Base-by-base conservation (phyloP, 2,113 vertebrate genomes). In the Pluvianellus socialis region DNA sequence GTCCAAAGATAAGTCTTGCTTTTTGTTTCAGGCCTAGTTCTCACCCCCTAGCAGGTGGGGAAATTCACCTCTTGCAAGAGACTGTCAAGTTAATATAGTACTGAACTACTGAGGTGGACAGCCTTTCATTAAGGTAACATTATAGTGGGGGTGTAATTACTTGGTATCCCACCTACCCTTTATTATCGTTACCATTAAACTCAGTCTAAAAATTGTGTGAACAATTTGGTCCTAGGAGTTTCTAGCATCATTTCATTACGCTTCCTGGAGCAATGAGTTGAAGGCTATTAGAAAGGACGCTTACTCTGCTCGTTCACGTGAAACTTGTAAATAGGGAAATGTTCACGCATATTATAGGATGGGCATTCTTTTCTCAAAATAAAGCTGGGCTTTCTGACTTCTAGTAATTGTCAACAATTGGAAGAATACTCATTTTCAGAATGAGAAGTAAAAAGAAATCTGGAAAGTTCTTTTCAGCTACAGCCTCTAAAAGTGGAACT, bases 21-120 rank as follows among this genome's bases (percentile, higher is more conserved):
- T 89, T 94, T 89, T 94, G 53, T 88, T 94, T 91, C 74, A 92
- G 88, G 77, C 66, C 24, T 92, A 91, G 82, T 89, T 96, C 84
- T 97, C 71, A 59, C 66, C 40, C 62, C 30, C 32, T 87, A 91
- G 61, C 47, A 93, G 44, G 62, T 75, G 75, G 86, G 21, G 27
- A 70, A 87, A 70, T 65, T 92, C 66, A 67, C 53, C 52, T 94
- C 72, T 79, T 88, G 42, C 59, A 95, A 87, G 77, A 95, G 63
- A 45, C 70, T 59, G 85, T 62, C 74, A 55, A 63, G 70, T 92
- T 88, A 92, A 65, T 96, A 40, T 97, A 67, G 55, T 87, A 89
- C 8, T 86, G 70, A 95, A 22, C 56, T 79, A 22, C 67, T 88
- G 84, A 95, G 85, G 61, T 72, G 38, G 67, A 79, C 80, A 93